phyloP scores from a whole-genome alignment of 2,113 vertebrate species.

The Notothenia rossii region DNA sequence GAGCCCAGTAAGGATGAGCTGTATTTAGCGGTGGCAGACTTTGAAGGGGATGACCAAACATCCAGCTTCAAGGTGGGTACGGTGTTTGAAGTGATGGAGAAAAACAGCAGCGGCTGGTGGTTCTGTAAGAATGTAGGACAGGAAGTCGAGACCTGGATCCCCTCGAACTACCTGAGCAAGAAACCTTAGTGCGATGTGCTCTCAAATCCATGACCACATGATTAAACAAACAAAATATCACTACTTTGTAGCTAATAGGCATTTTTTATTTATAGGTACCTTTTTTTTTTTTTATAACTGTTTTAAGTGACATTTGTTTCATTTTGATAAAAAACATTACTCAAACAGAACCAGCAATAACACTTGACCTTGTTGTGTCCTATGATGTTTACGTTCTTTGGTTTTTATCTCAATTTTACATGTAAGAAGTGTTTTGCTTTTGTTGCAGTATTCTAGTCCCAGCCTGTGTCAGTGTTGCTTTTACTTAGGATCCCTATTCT shows the following conservation, averaged over 20 bases:
- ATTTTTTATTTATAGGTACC: slow-evolving; percentile 83
- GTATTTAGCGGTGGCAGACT: slow-evolving; percentile 96
- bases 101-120: slow-evolving; percentile 96
- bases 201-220: background rate
- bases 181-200: slow-evolving; percentile 87
- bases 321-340: slow-evolving; percentile 66
- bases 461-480: slow-evolving; percentile 3
- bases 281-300: slow-evolving; percentile 25
- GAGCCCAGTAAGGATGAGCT: slow-evolving; percentile 87
- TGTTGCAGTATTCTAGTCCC: slow-evolving; percentile 4
- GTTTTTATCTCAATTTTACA: slow-evolving; percentile 44
- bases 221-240: slow-evolving; percentile 49
- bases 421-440: background rate
- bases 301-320: slow-evolving; percentile 65
- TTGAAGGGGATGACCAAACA: slow-evolving; percentile 94
- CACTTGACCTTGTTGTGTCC: slow-evolving; percentile 46
- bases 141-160: slow-evolving; percentile 95
- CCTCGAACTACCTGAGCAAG: slow-evolving; percentile 97
- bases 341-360: slow-evolving; percentile 72
- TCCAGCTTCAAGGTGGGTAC: slow-evolving; percentile 95
- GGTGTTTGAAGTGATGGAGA: slow-evolving; percentile 94
- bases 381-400: slow-evolving; percentile 63
- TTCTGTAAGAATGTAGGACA: slow-evolving; percentile 93
- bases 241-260: slow-evolving; percentile 71
- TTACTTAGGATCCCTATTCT: slow-evolving; percentile 2